Conservation (phyloP, 2,797 vertebrate species). For the Danio tinwini region DNA sequence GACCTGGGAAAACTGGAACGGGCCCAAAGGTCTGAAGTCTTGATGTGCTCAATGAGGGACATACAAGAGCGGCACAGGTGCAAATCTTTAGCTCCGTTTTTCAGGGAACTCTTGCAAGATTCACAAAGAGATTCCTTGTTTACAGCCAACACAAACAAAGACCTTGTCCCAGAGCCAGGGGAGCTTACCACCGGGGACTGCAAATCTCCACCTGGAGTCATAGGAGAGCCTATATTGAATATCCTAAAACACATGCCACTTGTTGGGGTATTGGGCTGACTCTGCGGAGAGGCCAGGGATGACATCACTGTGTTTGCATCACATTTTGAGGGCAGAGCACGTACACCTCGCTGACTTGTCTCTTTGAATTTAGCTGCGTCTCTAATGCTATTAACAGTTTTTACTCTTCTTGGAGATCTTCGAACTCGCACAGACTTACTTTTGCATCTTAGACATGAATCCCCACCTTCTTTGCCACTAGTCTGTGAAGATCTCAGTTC, state of each 20-base stretch:
- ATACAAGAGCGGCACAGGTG: constrained; percentile 74
- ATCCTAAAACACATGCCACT: constrained; percentile 62
- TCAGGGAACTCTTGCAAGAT: constrained; percentile 60
- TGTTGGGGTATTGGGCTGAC: constrained; percentile 50
- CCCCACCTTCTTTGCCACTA: neutral
- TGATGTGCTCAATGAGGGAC: constrained; percentile 67
- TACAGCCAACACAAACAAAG: constrained; percentile 58
- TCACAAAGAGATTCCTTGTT: constrained; percentile 58
- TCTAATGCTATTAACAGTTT: neutral
- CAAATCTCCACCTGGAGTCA: constrained; percentile 52
- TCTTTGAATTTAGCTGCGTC: constrained; percentile 12
- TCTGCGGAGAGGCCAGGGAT: constrained; percentile 50
- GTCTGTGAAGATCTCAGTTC: constrained; percentile 14
- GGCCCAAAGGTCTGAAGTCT: constrained; percentile 59
- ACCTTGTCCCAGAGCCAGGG: constrained; percentile 51
- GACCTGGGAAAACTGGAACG: constrained; percentile 33
- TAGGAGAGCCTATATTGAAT: constrained; percentile 59
- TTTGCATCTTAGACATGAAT: constrained; percentile 21
- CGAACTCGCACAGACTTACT: constrained; percentile 22
- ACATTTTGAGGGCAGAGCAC: constrained; percentile 21
- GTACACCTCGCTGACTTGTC: constrained; percentile 1
- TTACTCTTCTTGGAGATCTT: constrained; percentile 37
- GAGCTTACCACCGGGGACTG: constrained; percentile 48
- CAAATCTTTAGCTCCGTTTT: constrained; percentile 67
- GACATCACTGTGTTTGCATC: constrained; percentile 11